These are phyloP conservation scores for Oreochromis mossambicus DNA, from an alignment of 2,797 vertebrate species.

Conservation along the genomic window DNA sequence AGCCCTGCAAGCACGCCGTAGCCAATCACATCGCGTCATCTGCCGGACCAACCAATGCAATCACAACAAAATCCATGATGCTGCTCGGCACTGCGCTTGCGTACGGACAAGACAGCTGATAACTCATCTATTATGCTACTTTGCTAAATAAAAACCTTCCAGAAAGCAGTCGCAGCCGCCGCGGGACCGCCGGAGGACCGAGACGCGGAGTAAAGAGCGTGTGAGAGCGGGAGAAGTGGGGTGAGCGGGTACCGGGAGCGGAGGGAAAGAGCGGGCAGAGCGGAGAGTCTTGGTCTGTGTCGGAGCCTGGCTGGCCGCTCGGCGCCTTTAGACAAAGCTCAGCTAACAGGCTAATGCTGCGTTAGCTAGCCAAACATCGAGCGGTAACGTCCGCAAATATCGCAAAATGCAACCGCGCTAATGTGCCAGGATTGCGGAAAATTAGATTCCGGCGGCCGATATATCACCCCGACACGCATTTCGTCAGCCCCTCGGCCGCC, in stretches of 20 bases:
- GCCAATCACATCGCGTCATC: conserved; percentile 46
- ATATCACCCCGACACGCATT: accelerated
- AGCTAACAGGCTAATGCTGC: conserved; percentile 66
- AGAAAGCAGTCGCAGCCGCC: conserved; percentile 79
- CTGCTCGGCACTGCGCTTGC: conserved; percentile 77
- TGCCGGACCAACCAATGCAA: conserved; percentile 30
- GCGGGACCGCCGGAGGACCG: conserved; percentile 68
- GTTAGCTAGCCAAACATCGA: conserved; percentile 47
- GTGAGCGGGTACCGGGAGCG: not conserved
- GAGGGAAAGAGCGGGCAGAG: not conserved
- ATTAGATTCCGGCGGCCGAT: not conserved
- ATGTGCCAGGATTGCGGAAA: not conserved
- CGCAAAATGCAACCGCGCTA: not conserved
- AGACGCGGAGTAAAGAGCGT: conserved; percentile 70
- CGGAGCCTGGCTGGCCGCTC: conserved; percentile 66
- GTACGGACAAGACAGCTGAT: conserved; percentile 75
- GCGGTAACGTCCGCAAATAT: conserved; percentile 24
- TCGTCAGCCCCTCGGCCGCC: not conserved
- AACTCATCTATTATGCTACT: conserved; percentile 94
- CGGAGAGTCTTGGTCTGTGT: conserved; percentile 27
- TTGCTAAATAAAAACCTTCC: conserved; percentile 86
- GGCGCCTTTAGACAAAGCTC: conserved; percentile 91
- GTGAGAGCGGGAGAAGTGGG: not conserved
- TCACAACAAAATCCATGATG: conserved; percentile 80
- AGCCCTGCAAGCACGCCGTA: not conserved